Base-by-base conservation (phyloP, 1,140 invertebrate genomes). In the Panulirus ornatus region DNA sequence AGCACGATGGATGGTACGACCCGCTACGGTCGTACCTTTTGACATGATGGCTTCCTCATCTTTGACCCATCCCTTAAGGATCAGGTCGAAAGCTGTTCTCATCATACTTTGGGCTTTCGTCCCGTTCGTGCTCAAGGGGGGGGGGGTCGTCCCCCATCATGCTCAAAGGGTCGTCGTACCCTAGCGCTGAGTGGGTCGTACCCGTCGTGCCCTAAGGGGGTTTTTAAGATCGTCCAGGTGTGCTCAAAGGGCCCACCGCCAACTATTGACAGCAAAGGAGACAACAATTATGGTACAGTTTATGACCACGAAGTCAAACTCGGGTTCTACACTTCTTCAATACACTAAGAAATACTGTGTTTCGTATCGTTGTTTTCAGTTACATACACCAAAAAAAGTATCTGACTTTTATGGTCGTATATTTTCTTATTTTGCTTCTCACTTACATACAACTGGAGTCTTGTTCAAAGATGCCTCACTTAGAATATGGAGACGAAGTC, bases 321-420 rank as follows among this genome's bases (percentile, higher is more conserved):
- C 40, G 19, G 38, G 44, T 47, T 16, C 34, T 44, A 51, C 38
- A 27, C 36, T 81, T n/a, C 22, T 58, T 19, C 27, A 83, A 58
- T 36, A 58, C 27, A 30, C 58, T n/a, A 63, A 22, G 40, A 40
- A 34, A 36, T 63, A 42, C 47, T 85, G 66, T 85, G 66, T 73
- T 75, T 85, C 71, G 16, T 36, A 36, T 85, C 71, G 70, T 75
- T 47, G 66, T 75, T 85, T 42, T 36, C n/a, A 66, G 71, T 85
- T 47, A 30, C 30, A 34, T 63, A 27, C 19, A 51, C 22, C 27
- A 63, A 27, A 44, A 85, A 85, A 70, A 40, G 51, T 71, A 75
- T 47, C n/a, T 84, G 1, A 75, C 40, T 16, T 11, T 38, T 40
- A 6, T 42, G 71, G 9, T n/a, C 30, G 22, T 5, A 66, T n/a